Percentiles rank a stretch among this genome's conserved stretches.
These are phyloP conservation scores for Rutpela maculata DNA, from an alignment of 2,888 invertebrate genomes.

Conservation along the genomic window DNA sequence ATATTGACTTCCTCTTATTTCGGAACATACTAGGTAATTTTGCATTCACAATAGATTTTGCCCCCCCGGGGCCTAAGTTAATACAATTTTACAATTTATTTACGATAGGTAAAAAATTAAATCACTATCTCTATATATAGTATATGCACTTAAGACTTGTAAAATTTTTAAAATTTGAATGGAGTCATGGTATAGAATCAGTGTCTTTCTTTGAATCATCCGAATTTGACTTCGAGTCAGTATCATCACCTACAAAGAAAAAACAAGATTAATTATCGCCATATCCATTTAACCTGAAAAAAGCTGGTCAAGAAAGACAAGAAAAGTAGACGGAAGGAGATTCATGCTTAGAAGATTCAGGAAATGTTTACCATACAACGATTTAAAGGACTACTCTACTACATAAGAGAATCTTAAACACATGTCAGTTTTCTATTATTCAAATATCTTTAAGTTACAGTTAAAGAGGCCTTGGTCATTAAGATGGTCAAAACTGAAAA, in stretches of 20 bases:
- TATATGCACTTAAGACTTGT: conserved; percentile 26
- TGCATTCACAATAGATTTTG: neutral
- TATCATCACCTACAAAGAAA: conserved; percentile 76
- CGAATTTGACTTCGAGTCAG: conserved; percentile 78
- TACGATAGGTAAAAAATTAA: conserved; percentile 31
- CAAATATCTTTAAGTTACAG: too few species aligned
- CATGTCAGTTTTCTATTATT: too few species aligned
- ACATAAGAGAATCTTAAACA: too few species aligned
- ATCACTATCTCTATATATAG: conserved; percentile 16
- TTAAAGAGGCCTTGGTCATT: too few species aligned
- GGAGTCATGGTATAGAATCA: conserved; percentile 80
- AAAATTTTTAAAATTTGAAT: conserved; percentile 19
- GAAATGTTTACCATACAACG: too few species aligned
- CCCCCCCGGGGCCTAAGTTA: conserved; percentile 1
- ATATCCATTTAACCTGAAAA: neutral
- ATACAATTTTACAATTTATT: conserved; percentile 22
- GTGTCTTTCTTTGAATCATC: conserved; percentile 83
- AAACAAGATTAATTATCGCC: neutral
- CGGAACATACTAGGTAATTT: conserved; percentile 5
- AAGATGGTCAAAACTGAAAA: too few species aligned
- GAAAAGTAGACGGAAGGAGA: neutral
- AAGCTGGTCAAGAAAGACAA: neutral
- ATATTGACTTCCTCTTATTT: conserved; percentile 33
- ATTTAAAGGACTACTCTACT: too few species aligned
- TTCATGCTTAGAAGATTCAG: neutral